Conservation (phyloP, 2,888 invertebrate genomes). For the Mechanitis messenoides region DNA sequence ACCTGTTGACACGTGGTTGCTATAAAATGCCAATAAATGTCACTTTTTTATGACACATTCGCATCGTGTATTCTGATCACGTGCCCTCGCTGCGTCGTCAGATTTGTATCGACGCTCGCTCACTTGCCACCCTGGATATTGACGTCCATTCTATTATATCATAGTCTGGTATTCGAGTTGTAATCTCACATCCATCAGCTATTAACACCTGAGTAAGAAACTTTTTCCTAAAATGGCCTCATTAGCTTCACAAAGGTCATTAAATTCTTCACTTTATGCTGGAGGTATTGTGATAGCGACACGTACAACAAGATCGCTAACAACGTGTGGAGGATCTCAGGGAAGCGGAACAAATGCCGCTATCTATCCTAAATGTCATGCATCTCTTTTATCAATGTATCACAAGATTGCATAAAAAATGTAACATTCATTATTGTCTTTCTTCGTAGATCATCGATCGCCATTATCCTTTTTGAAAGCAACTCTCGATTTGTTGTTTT, state of each 20-base stretch:
- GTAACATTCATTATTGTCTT: slow-evolving; percentile 72
- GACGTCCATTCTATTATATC: slow-evolving; percentile 61
- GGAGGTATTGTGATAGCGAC: slow-evolving; percentile 57
- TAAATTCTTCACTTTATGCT: slow-evolving; percentile 55
- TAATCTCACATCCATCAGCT: slow-evolving; percentile 42
- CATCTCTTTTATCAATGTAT: slow-evolving; percentile 60
- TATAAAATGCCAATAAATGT: slow-evolving; percentile 75
- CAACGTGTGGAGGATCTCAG: slow-evolving; percentile 70
- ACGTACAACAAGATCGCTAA: slow-evolving; percentile 70
- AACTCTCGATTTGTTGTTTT: slow-evolving; percentile 75
- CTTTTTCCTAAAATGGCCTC: slow-evolving; percentile 64
- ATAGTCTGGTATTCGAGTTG: slow-evolving; percentile 38
- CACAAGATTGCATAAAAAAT: slow-evolving; percentile 57
- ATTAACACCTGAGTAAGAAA: slow-evolving; percentile 51
- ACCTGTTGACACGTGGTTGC: slow-evolving; percentile 68
- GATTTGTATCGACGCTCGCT: slow-evolving; percentile 61
- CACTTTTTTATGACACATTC: slow-evolving; percentile 72
- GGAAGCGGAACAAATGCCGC: slow-evolving; percentile 71
- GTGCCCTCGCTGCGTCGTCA: slow-evolving; percentile 57
- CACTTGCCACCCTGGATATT: slow-evolving; percentile 43
- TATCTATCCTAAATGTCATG: slow-evolving; percentile 62
- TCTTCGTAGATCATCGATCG: slow-evolving; percentile 73
- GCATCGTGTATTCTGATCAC: slow-evolving; percentile 64
- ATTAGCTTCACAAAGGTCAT: slow-evolving; percentile 69
- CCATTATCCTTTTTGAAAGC: slow-evolving; percentile 76